phyloP scores from a whole-genome alignment of 2,113 vertebrate species.

The Salminus brasiliensis region DNA sequence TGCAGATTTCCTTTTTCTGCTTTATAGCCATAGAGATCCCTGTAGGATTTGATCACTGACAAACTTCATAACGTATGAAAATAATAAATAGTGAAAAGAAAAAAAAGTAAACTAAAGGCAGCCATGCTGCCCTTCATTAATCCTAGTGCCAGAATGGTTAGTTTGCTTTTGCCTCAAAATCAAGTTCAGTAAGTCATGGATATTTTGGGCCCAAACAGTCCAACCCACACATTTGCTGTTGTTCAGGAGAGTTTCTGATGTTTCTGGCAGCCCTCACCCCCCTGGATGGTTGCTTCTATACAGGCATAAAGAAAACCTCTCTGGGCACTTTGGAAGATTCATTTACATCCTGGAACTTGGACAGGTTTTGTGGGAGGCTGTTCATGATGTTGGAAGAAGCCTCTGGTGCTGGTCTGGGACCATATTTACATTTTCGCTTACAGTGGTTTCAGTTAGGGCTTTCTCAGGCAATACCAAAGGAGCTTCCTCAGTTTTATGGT shows the following conservation, averaged over 20 bases:
- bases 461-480: not conserved
- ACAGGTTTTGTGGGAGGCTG: conserved; percentile 27
- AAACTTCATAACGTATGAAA: too few relatives aligned
- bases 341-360: conserved; percentile 59
- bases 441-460: not conserved
- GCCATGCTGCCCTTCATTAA: too few relatives aligned
- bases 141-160: too few relatives aligned
- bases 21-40: too few relatives aligned
- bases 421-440: not conserved
- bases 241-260: conserved; percentile 10
- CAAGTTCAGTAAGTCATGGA: too few relatives aligned
- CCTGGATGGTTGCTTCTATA: not conserved
- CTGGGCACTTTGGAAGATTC: conserved; percentile 41
- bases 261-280: not conserved
- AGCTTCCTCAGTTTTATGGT: not conserved
- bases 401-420: not conserved
- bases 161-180: not conserved
- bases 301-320: not conserved
- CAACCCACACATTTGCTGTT: conserved; percentile 5
- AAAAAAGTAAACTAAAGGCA: too few relatives aligned
- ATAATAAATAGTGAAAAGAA: too few relatives aligned
- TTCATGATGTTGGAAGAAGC: conserved; percentile 6
- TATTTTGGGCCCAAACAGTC: not conserved
- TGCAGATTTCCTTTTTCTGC: too few relatives aligned
- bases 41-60: too few relatives aligned